phyloP scores from a whole-genome alignment of 1,140 invertebrate genomes.

The Aphis craccivora region DNA sequence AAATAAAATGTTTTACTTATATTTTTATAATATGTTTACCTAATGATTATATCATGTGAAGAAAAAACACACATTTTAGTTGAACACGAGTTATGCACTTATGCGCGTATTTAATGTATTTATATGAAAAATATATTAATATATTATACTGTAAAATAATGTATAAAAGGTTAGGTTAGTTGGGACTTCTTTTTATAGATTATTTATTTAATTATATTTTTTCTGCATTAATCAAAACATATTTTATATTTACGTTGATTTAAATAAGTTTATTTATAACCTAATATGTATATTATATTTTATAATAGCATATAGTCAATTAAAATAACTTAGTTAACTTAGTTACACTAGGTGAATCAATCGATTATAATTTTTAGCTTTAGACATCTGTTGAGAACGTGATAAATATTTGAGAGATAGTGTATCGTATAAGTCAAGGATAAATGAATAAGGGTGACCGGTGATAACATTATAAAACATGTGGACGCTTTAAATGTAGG shows the following conservation, averaged over 20 bases:
- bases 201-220: background rate
- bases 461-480: background rate
- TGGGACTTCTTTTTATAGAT: background rate
- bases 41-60: background rate
- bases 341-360: background rate
- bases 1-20: background rate
- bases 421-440: background rate
- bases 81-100: background rate
- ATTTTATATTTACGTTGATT: background rate
- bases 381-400: background rate
- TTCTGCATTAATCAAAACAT: background rate
- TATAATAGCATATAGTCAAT: background rate
- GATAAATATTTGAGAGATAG: background rate
- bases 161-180: background rate
- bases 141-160: too few relatives aligned
- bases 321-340: background rate
- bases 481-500: background rate
- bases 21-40: background rate
- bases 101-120: background rate
- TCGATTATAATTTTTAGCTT: background rate
- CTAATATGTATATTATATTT: background rate
- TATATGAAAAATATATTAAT: background rate
- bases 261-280: background rate
- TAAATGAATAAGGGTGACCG: background rate
- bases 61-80: background rate